Base-by-base conservation (phyloP, 2,797 vertebrate genomes). In the Sebastes iracundus region DNA sequence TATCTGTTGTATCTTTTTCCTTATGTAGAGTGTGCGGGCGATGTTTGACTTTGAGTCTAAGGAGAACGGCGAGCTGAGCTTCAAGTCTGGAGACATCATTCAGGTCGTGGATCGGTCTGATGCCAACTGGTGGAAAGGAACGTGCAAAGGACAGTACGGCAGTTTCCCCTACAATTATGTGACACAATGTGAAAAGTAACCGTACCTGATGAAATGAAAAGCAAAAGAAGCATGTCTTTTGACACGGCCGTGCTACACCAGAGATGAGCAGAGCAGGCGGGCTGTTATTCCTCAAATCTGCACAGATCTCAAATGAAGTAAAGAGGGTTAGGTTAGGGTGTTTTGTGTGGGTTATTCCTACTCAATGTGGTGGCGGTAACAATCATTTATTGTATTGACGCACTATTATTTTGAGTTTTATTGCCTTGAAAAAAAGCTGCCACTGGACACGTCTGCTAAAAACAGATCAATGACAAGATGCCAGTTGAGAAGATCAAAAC, bases 161-260 rank as follows among this genome's bases (percentile, higher is more conserved):
- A 97, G 96, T 95, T 97, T 98, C 87, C 97, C 97, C 22, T 96
- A 96, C 90, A 98, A 97, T 89, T 97, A 97, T 1, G 96, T 97
- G 91, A 96, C 96, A 83, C 96, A 0, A 20, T 33, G 28, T 94
- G 96, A 96, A 92, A 96, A 96, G 95, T 97, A 96, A 93, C 52
- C 33, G 14, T 4, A 49, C n/a, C 18, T 33, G 53, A 60, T 32
- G 23, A 66, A 65, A 65, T 28, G 14, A 59, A 67, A 75, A 52
- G 28, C 28, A 5, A 35, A 53, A 12, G 27, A 30, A 23, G 46
- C 22, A 25, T 27, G 7, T 28, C 7, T 52, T 25, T 9, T 46
- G 33, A 49, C 23, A 10, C 2, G 10, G 5, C 30, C 0, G 22
- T 38, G 59, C 9, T 11, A 32, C 28, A 20, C 22, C 22, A 3